Evolutionary conservation across 92 coral and sea anemone species (phyloP).

Genomic region (Palythoa grandiflora): DNA sequence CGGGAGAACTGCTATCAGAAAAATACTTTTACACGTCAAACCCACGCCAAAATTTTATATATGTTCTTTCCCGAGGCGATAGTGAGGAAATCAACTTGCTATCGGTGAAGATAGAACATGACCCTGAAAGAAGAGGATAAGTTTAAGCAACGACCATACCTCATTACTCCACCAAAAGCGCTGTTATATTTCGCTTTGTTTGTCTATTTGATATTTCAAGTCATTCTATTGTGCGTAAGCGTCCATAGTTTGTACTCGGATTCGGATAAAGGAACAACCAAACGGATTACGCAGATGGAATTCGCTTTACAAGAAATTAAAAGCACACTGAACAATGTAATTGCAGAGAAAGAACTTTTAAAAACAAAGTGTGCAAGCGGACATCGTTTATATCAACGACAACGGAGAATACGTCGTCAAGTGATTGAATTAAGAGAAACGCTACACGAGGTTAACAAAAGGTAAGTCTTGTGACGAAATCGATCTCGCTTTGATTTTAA

Average conservation of each 20-base stretch:
- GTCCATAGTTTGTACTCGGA: background rate
- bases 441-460: background rate
- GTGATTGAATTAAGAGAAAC: background rate
- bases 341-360: background rate
- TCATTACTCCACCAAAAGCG: background rate
- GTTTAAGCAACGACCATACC: background rate
- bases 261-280: background rate
- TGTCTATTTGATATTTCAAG: background rate
- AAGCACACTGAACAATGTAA: conserved; percentile 6
- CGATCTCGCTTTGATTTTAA: no score
- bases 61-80: background rate
- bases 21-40: background rate
- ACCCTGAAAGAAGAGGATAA: background rate
- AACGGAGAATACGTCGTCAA: conserved; percentile 25
- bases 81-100: background rate
- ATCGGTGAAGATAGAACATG: background rate
- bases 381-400: conserved; percentile 10
- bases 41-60: background rate
- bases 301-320: conserved; percentile 4
- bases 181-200: background rate
- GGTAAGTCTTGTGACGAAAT: background rate
- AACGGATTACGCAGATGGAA: conserved; percentile 30
- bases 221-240: background rate
- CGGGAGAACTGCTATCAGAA: background rate
- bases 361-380: background rate